Base-by-base conservation (phyloP, 2,113 vertebrate species). In the Thinocorus orbignyianus region DNA sequence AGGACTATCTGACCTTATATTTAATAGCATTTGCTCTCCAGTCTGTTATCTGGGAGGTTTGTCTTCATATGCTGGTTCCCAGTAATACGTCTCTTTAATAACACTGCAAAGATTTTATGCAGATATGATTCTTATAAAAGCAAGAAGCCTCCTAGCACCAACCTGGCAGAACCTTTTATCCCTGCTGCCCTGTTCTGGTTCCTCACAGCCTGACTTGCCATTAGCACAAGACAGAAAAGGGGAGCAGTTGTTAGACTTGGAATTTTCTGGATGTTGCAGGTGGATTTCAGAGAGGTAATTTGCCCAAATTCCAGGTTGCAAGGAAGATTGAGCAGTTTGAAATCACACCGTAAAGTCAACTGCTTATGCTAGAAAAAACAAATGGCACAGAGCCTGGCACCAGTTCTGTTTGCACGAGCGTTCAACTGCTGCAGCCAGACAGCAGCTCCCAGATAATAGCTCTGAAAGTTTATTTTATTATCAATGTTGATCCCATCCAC, bases 11-110 rank as follows among this genome's bases (percentile, higher is more conserved):
- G 83, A 78, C 86, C 83, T 91, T 30, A 6, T 30, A 54, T 9
- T 71, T 74, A 92, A 74, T 84, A 91, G 64, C 42, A 30, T 88
- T 93, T 95, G 18, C 60, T 93, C 69, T 86, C 66, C 72, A 65
- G 42, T 81, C 79, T 62, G 24, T 94, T 77, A 77, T 88, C 51
- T 25, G 42, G n/a, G 33, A 84, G 42, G 20, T 51, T 78, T 86
- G 83, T 66, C 60, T 88, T 81, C 12, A 4, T 62, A 37, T 28
- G 18, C 6, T 6, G 20, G 71, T 30, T 62, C 46, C 76, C 51
- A 71, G 86, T 52, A 86, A 86, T 84, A 46, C 2, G 11, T 46
- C 19, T 25, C 14, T 72, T 28, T 66, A 88, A 73, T 91, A 86
- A 70, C 42, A 28, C 28, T 54, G 49, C 49, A 35, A 18, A 95